phyloP scores from a whole-genome alignment of 2,888 invertebrate species.

The Laothoe populi region DNA sequence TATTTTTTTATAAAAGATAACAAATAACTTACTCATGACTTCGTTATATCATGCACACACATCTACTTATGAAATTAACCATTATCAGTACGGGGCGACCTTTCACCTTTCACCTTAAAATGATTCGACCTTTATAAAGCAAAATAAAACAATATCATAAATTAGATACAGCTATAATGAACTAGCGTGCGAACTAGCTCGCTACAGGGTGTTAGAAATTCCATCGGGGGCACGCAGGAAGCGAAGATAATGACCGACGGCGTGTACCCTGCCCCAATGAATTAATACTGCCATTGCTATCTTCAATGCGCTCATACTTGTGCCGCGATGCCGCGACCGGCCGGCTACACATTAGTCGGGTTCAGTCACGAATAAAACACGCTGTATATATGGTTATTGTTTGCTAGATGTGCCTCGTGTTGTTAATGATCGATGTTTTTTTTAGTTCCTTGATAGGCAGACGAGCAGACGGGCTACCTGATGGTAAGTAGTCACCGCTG shows the following conservation, averaged over 20 bases:
- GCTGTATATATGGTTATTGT: constrained; percentile 34
- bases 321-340: constrained; percentile 30
- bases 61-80: too few species aligned
- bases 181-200: constrained; percentile 54
- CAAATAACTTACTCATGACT: too few species aligned
- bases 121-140: neutral
- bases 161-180: constrained; percentile 22
- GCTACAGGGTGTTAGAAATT: constrained; percentile 53
- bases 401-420: constrained; percentile 18
- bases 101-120: neutral
- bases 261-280: constrained; percentile 62
- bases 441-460: too few species aligned
- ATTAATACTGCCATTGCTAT: constrained; percentile 77
- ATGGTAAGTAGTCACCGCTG: too few species aligned
- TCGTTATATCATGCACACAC: too few species aligned
- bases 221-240: constrained; percentile 51
- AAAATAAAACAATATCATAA: neutral
- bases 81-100: neutral
- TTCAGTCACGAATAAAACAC: constrained; percentile 64
- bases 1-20: too few species aligned
- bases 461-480: too few species aligned
- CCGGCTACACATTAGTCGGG: constrained; percentile 63
- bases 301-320: constrained; percentile 71
- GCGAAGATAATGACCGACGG: constrained; percentile 57
- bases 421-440: constrained; percentile 12